Percentiles rank a stretch among this genome's conserved stretches.
These are phyloP conservation scores for Anhinga rufa DNA, from an alignment of 2,113 vertebrate species.

Conservation along the genomic window DNA sequence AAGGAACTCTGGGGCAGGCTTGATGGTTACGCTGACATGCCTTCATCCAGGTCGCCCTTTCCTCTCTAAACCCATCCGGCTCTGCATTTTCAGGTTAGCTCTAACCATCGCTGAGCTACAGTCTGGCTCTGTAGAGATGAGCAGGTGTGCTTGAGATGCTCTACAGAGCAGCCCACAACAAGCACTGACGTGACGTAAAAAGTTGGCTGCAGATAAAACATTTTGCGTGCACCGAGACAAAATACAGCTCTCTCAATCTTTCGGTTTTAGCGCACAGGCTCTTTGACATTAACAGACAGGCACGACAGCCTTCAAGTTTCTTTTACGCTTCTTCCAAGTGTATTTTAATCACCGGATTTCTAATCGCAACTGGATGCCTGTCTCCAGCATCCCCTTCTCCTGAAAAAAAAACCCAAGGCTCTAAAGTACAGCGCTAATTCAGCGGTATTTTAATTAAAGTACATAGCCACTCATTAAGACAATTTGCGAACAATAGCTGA, in stretches of 20 bases:
- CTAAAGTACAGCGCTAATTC: background rate
- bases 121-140: background rate
- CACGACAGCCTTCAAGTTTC: background rate
- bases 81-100: background rate
- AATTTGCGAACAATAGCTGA: background rate
- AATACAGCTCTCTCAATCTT: background rate
- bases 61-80: background rate
- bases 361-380: background rate
- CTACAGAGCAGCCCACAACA: background rate
- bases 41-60: background rate
- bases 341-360: background rate
- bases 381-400: background rate
- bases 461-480: background rate
- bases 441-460: background rate
- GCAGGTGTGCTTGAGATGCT: background rate
- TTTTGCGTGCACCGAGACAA: background rate
- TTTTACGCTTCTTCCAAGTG: no score
- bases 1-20: background rate
- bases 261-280: background rate
- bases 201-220: background rate
- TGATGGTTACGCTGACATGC: accelerated
- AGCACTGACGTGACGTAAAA: background rate
- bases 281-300: background rate
- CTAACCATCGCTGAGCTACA: accelerated
- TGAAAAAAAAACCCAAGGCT: accelerated